phyloP scores from a whole-genome alignment of 2,113 vertebrate genomes.

The Pampusana beccarii region DNA sequence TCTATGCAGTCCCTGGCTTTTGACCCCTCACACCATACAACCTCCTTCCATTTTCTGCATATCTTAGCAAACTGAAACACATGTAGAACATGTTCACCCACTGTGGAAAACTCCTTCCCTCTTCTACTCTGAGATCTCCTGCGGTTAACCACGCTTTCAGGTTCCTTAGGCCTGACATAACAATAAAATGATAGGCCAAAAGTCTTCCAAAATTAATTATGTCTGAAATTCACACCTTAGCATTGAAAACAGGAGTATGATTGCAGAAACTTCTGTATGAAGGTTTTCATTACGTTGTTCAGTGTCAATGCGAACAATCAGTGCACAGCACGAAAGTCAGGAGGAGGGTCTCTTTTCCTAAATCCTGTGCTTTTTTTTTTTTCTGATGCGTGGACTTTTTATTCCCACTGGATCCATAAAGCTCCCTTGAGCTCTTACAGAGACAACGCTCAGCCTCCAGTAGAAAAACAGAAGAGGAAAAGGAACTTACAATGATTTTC shows the following conservation, averaged over 20 bases:
- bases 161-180: neutral
- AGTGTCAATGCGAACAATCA: neutral
- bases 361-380: neutral
- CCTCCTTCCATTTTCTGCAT: neutral
- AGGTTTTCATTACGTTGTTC: neutral
- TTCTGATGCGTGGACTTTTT: neutral
- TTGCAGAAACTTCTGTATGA: neutral
- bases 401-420: neutral
- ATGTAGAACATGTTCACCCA: neutral
- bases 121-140: neutral
- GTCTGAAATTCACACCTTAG: neutral
- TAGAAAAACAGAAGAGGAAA: neutral
- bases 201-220: neutral
- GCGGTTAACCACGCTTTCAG: accelerated
- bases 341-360: neutral
- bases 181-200: neutral
- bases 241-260: neutral
- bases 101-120: neutral
- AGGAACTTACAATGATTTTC: neutral
- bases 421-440: neutral
- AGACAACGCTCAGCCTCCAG: neutral
- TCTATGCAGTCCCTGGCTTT: neutral
- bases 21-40: neutral
- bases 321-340: neutral
- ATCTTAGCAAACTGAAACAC: neutral